phyloP scores from a whole-genome alignment of 1,140 invertebrate genomes.

The Melipona quadrifasciata region DNA sequence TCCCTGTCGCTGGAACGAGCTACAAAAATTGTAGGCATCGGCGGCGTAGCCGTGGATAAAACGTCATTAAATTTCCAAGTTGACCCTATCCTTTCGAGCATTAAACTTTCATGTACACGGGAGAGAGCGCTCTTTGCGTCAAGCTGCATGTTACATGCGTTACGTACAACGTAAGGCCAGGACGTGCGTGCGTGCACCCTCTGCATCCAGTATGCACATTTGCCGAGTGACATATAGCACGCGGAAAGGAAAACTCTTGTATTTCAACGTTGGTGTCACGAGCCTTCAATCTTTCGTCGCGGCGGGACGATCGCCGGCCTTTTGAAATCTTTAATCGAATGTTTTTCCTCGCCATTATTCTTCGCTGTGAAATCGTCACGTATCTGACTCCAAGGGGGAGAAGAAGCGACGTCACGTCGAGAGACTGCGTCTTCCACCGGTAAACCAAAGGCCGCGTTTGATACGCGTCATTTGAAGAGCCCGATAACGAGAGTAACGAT shows the following conservation, averaged over 20 bases:
- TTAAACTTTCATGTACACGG: conserved; percentile 52
- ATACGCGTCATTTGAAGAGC: neutral
- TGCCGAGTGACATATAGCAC: conserved; percentile 1
- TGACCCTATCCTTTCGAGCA: conserved; percentile 44
- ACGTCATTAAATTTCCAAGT: conserved; percentile 51
- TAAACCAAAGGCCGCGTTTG: neutral
- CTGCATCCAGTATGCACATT: conserved; percentile 8
- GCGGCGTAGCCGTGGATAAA: conserved; percentile 20
- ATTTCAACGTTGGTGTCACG: conserved; percentile 35
- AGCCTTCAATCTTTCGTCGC: conserved; percentile 16
- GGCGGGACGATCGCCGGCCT: neutral
- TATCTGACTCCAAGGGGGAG: neutral
- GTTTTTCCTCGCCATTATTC: conserved; percentile 17
- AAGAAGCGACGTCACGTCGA: neutral
- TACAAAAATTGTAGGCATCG: neutral
- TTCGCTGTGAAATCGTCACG: neutral
- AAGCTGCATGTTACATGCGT: conserved; percentile 1
- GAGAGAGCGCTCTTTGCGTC: conserved; percentile 24
- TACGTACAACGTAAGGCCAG: neutral
- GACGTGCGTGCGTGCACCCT: neutral
- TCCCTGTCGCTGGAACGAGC: too few relatives aligned
- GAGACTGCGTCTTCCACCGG: neutral
- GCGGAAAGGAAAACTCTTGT: conserved; percentile 12
- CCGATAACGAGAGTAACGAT: conserved; percentile 31
- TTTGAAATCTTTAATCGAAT: conserved; percentile 14